These are phyloP conservation scores for Dendroctonus valens DNA, from an alignment of 1,140 invertebrate species.

Conservation along the genomic window DNA sequence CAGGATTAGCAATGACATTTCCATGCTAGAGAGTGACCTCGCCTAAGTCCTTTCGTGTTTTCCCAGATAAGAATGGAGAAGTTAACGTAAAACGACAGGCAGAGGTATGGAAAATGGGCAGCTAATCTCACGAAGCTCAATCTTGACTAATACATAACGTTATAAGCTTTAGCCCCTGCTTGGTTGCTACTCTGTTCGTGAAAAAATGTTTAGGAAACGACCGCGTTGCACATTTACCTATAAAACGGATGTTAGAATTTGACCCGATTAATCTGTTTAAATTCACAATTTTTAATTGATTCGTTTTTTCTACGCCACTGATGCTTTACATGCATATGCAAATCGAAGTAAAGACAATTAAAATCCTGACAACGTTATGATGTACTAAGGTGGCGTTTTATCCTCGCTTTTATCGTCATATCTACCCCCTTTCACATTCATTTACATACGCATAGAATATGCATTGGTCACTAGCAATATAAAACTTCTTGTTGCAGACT, in stretches of 20 bases:
- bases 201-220: too few species aligned
- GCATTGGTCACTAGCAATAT: neutral
- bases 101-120: slow-evolving; percentile 30
- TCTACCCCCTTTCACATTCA: slow-evolving; percentile 2
- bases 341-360: slow-evolving; percentile 9
- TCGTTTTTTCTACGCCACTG: too few species aligned
- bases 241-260: too few species aligned
- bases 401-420: neutral
- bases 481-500: neutral
- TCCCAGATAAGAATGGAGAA: slow-evolving; percentile 33
- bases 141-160: slow-evolving; percentile 27
- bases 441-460: slow-evolving; percentile 1
- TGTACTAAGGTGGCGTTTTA: slow-evolving; percentile 2
- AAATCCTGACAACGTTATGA: slow-evolving; percentile 13
- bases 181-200: too few species aligned
- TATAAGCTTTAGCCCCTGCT: neutral
- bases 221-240: too few species aligned
- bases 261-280: too few species aligned
- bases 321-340: neutral
- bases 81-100: slow-evolving; percentile 34
- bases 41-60: slow-evolving; percentile 31
- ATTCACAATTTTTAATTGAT: too few species aligned
- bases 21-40: slow-evolving; percentile 33
- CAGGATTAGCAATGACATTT: slow-evolving; percentile 28
- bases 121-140: slow-evolving; percentile 34